These are phyloP conservation scores for Mesopsocus fuscifrons DNA, from an alignment of 2,888 invertebrate species.

Conservation along the genomic window DNA sequence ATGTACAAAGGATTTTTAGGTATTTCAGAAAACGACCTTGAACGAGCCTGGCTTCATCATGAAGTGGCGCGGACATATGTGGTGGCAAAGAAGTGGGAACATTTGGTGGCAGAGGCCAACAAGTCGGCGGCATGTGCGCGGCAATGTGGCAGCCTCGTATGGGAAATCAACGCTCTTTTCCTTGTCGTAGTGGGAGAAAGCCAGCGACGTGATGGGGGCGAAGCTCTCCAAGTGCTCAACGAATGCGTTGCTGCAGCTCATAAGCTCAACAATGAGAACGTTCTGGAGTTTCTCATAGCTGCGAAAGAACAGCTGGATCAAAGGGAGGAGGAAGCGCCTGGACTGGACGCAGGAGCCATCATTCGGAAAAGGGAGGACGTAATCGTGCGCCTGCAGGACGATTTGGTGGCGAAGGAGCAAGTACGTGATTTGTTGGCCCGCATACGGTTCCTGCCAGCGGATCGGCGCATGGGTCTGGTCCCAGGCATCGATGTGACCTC, in stretches of 20 bases:
- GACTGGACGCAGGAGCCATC: neutral
- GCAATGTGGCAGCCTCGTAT: neutral
- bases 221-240: neutral
- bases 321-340: neutral
- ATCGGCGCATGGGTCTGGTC: neutral
- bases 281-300: neutral
- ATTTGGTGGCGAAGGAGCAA: neutral
- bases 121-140: neutral
- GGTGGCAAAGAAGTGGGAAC: neutral
- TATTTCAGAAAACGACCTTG: neutral
- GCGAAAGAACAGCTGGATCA: neutral
- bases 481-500: neutral
- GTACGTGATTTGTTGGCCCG: neutral
- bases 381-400: neutral
- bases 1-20: neutral
- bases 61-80: neutral
- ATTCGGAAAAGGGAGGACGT: neutral
- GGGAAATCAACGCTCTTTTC: neutral
- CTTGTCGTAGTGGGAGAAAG: neutral
- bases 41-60: constrained; percentile 2
- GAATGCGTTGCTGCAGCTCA: constrained; percentile 1
- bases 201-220: neutral
- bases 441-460: neutral
- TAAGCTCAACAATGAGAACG: neutral
- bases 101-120: neutral